Percentiles rank a stretch among this genome's conserved stretches.
phyloP scores from a whole-genome alignment of 2,888 invertebrate species.

The Reticulitermes lucifugus region DNA sequence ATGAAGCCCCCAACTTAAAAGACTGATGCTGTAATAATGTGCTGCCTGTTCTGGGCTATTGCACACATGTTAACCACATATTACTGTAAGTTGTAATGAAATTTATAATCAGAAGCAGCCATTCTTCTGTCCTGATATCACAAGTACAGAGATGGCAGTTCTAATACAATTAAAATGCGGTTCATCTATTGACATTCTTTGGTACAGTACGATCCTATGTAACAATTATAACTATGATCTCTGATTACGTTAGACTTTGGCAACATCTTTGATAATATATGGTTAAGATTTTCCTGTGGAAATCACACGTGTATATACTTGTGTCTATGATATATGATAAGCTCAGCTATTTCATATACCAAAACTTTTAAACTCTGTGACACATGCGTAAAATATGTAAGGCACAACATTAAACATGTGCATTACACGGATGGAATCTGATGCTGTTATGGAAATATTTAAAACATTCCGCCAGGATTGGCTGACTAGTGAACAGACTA shows the following conservation, averaged over 20 bases:
- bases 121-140: not conserved
- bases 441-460: not conserved
- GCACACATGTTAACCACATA: too few species aligned
- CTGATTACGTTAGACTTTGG: not conserved
- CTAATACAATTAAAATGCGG: not conserved
- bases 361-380: not conserved
- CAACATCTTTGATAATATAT: not conserved
- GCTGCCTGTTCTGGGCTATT: too few species aligned
- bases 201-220: not conserved
- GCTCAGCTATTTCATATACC: not conserved
- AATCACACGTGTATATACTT: not conserved
- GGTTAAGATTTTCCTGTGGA: not conserved
- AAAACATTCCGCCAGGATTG: not conserved
- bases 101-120: not conserved
- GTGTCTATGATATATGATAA: not conserved
- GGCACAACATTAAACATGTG: slow-evolving; percentile 2
- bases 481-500: slow-evolving; percentile 12
- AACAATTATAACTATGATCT: not conserved
- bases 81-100: not conserved
- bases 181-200: not conserved
- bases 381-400: not conserved
- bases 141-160: not conserved
- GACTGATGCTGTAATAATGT: too few species aligned
- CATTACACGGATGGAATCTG: slow-evolving; percentile 14
- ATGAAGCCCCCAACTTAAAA: too few species aligned